Evolutionary conservation across 2,888 invertebrate genomes (phyloP), one percentile per base, ranked within the genome.

Genomic region (Cephalotes varians): DNA sequence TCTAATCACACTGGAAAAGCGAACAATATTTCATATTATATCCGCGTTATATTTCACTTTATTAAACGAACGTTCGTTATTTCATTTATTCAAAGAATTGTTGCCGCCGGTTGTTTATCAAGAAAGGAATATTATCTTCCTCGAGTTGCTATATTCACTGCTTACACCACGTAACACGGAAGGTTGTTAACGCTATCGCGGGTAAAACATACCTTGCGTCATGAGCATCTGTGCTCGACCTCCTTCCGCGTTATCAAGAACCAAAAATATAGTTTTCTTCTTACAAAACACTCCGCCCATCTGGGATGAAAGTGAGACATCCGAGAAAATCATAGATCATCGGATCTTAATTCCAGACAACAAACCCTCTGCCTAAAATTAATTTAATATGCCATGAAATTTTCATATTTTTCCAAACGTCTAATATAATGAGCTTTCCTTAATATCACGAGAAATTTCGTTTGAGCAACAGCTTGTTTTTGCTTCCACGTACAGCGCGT

Each of bases 171-270:
- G 40, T 34, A 76, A 76, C 67, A 56, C 60, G 58, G 60, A 56
- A 60, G 64, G 51, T 65, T 83, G 54, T 69, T 69, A 81, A 83
- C 82, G 84, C 83, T 90, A 90, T 85, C 80, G 69, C 65, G 67
- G 44, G 56, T 82, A 49, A 82, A 85, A 67, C 79, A 77, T 76
- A 87, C 21, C 85, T 74, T 31, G 64, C 60, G 85, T 82, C 85
- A 84, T 65, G 82, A 86, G 80, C 87, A 89, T 86, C 89, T 87
- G 87, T 74, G 54, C 71, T 54, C 81, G 81, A 80, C 73, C 82
- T 85, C 84, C 73, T 84, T 86, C 76, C 72, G 83, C 71, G 87
- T 89, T 88, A 77, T 77, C 77, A 69, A 77, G 40, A 67, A 54
- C 76, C 71, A 31, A 77, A 77, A 77, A 77, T 77, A 77, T 69